A percentile compares a stretch with the other conserved stretches of the same genome.
These are phyloP conservation scores for Diglossa cyanea DNA, from an alignment of 2,797 vertebrate genomes.

Conservation along the genomic window DNA sequence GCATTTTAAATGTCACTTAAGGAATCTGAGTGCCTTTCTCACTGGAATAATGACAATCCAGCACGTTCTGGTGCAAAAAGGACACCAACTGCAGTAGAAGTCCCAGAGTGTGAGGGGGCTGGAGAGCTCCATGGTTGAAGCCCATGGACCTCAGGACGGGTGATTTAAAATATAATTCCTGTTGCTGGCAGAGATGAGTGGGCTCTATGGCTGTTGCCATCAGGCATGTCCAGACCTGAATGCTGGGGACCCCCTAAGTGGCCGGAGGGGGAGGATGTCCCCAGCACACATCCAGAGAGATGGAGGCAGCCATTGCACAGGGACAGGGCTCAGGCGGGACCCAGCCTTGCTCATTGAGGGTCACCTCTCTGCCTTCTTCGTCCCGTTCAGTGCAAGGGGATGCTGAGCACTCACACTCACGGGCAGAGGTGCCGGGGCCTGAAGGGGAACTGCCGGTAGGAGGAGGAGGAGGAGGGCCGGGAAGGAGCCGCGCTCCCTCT, in stretches of 20 bases:
- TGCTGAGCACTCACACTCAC: not conserved
- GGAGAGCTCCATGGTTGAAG: not conserved
- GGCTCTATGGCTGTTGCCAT: not conserved
- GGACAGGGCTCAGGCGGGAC: not conserved
- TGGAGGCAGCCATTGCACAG: accelerated
- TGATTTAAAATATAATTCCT: not conserved
- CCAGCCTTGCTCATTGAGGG: not conserved
- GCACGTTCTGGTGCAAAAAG: not conserved
- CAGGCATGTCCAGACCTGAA: not conserved
- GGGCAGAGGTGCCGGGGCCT: not conserved
- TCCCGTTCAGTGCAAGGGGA: accelerated
- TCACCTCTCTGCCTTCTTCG: not conserved
- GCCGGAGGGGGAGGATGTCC: too few species aligned
- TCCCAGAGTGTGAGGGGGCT: not conserved
- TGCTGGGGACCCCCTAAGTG: accelerated
- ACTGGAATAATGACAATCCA: not conserved
- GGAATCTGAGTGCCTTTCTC: not conserved
- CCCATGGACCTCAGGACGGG: accelerated
- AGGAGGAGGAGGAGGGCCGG: not conserved
- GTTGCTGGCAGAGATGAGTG: not conserved
- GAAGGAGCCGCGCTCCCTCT: conserved; percentile 40
- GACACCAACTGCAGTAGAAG: not conserved
- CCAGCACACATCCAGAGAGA: not conserved
- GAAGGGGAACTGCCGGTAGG: not conserved
- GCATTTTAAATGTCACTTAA: not conserved